These are phyloP conservation scores for Hemithea aestivaria DNA, from an alignment of 2,888 invertebrate genomes.

Conservation along the genomic window DNA sequence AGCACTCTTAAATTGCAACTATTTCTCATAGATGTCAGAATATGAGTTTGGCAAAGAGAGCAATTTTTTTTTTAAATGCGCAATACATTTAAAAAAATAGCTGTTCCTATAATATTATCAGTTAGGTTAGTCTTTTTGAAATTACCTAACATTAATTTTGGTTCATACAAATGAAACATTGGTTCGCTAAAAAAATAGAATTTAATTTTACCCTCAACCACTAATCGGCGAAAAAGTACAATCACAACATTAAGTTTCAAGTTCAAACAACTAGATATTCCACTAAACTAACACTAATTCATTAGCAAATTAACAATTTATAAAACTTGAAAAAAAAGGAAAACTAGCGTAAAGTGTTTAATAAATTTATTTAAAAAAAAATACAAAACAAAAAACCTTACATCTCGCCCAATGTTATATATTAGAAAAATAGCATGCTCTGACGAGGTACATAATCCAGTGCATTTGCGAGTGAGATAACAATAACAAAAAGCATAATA, in stretches of 20 bases:
- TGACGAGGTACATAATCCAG: constrained; percentile 40
- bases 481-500: constrained; percentile 31
- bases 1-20: too few relatives aligned
- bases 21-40: too few relatives aligned
- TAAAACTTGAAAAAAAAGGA: constrained; percentile 33
- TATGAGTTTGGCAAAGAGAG: too few relatives aligned
- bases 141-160: too few relatives aligned
- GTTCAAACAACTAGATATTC: constrained; percentile 26
- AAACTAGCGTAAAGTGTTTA: constrained; percentile 55
- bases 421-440: constrained; percentile 55
- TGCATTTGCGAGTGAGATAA: constrained; percentile 42
- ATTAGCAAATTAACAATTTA: constrained; percentile 14
- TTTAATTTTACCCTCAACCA: constrained; percentile 61
- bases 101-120: too few relatives aligned
- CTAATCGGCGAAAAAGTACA: constrained; percentile 50
- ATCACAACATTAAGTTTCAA: constrained; percentile 60
- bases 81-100: too few relatives aligned
- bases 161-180: constrained; percentile 40
- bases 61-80: too few relatives aligned
- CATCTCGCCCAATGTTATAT: constrained; percentile 58
- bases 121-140: not conserved
- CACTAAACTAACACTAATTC: constrained; percentile 6
- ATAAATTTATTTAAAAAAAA: constrained; percentile 75
- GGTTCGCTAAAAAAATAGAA: constrained; percentile 64
- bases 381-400: constrained; percentile 60